These are phyloP conservation scores for cattle (Bos taurus) DNA, from an alignment of 2,113 vertebrate species.

Conservation along the genomic window ARS-UCD2.0 NC_037336.1:41778501-41779000, in stretches of 20 bases:
- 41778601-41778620: not conserved
- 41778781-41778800: not conserved
- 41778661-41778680: not conserved
- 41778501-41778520: not conserved
- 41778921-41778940: not conserved
- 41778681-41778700: not conserved
- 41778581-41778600: not conserved
- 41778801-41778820: not conserved
- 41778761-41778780: not conserved
- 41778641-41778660: not conserved
- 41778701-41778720: not conserved
- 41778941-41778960: not conserved
- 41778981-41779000: not conserved
- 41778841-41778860: not conserved
- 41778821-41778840: not conserved
- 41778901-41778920: not conserved
- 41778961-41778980: not conserved
- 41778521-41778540: not conserved
- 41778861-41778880: not conserved
- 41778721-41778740: not conserved
- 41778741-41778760: constrained; percentile 13
- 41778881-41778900: not conserved
- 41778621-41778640: not conserved
- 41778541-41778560: not conserved
- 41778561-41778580: not conserved